A percentile compares a stretch with the other conserved stretches of the same genome.
Conservation (phyloP, 92 coral and sea anemone species). For the Virgularia gustaviana region DNA sequence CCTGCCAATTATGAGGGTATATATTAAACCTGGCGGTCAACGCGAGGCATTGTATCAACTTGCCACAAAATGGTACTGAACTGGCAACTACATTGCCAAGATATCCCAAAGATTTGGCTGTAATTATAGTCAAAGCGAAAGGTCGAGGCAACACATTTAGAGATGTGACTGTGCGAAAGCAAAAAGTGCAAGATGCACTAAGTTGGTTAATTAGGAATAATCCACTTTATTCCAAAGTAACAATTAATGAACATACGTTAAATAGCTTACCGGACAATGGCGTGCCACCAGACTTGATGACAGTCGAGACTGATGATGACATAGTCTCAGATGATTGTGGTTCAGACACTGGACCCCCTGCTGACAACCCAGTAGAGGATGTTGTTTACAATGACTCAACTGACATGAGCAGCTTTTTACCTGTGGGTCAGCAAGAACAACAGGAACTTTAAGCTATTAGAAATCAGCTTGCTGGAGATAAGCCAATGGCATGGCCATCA, state of each 20-base stretch:
- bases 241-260: conserved; percentile 32
- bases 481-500: conserved; percentile 42
- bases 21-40: too few species aligned
- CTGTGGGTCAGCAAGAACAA: conserved; percentile 59
- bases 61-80: background rate
- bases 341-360: conserved; percentile 42
- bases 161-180: conserved; percentile 45
- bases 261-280: conserved; percentile 3
- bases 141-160: conserved; percentile 51
- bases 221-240: conserved; percentile 43
- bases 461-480: conserved; percentile 40
- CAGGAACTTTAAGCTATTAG: conserved; percentile 49
- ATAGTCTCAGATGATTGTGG: background rate
- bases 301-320: background rate
- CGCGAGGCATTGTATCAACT: too few species aligned
- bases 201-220: conserved; percentile 49
- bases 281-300: background rate
- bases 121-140: conserved; percentile 41
- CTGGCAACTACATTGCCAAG: conserved; percentile 32
- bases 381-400: conserved; percentile 23
- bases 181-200: conserved; percentile 55
- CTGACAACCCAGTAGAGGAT: conserved; percentile 50
- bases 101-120: conserved; percentile 51
- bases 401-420: conserved; percentile 45
- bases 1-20: too few species aligned